Conservation (phyloP, 1,140 invertebrate species). For the Delia radicum region DNA sequence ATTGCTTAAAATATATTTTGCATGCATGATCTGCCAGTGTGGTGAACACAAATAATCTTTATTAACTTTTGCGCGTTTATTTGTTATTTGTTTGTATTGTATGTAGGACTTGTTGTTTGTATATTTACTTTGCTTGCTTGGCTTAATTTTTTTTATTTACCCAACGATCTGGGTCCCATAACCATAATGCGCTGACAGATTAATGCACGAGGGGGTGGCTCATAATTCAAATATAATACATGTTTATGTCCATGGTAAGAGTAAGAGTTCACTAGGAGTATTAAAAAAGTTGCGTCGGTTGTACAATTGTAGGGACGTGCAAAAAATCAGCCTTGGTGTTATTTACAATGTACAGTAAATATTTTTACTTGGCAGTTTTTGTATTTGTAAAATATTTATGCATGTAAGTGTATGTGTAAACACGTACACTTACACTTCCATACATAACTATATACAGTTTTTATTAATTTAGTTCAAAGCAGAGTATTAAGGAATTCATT, state of each 20-base stretch:
- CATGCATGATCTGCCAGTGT: conserved; percentile 21
- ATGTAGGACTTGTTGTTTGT: background rate
- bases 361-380: conserved; percentile 19
- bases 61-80: background rate
- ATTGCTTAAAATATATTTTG: conserved; percentile 20
- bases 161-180: conserved; percentile 8
- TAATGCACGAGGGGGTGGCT: conserved; percentile 17
- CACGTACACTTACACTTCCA: background rate
- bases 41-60: conserved; percentile 22
- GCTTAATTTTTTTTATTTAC: background rate
- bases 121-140: background rate
- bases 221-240: conserved; percentile 16
- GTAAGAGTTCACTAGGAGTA: background rate
- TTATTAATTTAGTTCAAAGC: no score
- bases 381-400: background rate
- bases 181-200: conserved; percentile 19
- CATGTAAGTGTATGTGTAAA: background rate
- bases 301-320: background rate
- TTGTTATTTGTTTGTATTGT: background rate
- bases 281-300: background rate
- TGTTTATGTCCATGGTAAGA: background rate
- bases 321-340: conserved; percentile 10
- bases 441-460: background rate
- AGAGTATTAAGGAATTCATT: no score
- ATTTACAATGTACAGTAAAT: conserved; percentile 22